phyloP scores from a whole-genome alignment of 2,113 vertebrate species.

The Formicarius rufipectus region DNA sequence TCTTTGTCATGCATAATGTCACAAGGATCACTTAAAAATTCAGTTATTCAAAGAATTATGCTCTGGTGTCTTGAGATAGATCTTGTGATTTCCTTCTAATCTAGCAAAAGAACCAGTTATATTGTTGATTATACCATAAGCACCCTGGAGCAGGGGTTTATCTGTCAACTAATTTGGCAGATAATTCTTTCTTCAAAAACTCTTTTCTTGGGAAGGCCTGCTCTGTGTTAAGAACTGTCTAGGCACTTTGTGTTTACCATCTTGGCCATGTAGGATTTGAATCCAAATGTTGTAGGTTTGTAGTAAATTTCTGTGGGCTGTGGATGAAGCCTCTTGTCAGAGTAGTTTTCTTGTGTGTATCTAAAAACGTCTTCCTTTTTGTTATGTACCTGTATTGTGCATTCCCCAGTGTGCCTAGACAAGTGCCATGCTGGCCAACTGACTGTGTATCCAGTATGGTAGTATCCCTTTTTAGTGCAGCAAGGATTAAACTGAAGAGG shows the following conservation, averaged over 20 bases:
- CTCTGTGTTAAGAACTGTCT: background rate
- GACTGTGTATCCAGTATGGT: fast-evolving
- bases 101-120: background rate
- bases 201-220: background rate
- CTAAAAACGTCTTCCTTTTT: background rate
- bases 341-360: background rate
- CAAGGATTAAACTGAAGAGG: slow-evolving; percentile 20
- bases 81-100: background rate
- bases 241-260: background rate
- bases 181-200: background rate
- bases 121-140: background rate
- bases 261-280: background rate
- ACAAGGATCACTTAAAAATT: background rate
- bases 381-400: background rate
- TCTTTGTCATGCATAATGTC: background rate
- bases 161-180: background rate
- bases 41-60: background rate
- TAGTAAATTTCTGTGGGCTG: background rate
- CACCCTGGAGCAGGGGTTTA: background rate
- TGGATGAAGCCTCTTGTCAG: background rate
- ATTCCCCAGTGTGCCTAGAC: background rate
- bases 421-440: background rate
- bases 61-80: background rate
- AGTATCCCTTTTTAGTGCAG: background rate
- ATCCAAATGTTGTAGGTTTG: background rate